These are phyloP conservation scores for Gallinago stenura DNA, from an alignment of 2,797 vertebrate genomes.

Conservation along the genomic window DNA sequence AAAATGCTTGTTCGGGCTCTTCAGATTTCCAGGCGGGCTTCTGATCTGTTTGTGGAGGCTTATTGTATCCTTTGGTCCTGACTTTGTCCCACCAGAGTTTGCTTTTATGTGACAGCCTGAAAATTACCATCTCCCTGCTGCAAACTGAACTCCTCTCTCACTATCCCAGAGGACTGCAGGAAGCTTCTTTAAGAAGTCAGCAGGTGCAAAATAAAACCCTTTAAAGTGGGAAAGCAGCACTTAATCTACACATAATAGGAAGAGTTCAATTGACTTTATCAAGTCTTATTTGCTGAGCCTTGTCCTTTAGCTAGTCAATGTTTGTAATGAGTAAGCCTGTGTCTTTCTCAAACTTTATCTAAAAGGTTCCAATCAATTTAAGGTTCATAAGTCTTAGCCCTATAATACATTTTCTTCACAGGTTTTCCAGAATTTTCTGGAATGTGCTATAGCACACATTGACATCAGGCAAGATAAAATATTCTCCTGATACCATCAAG, in stretches of 20 bases:
- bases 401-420: background rate
- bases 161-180: background rate
- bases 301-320: conserved; percentile 48
- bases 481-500: background rate
- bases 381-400: background rate
- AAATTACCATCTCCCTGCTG: background rate
- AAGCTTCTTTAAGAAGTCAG: background rate
- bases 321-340: conserved; percentile 12
- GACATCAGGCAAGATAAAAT: conserved; percentile 6
- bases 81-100: background rate
- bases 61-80: background rate
- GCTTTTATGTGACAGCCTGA: background rate
- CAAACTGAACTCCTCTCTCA: background rate
- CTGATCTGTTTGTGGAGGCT: background rate
- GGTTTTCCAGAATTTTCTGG: conserved; percentile 17
- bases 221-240: background rate
- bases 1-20: background rate
- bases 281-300: conserved; percentile 24
- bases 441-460: background rate
- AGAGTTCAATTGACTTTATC: conserved; percentile 11
- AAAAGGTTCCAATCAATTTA: background rate
- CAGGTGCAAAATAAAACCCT: background rate
- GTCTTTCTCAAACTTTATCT: background rate
- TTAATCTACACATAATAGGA: conserved; percentile 20
- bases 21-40: background rate